Percentiles rank a stretch among this genome's conserved stretches.
phyloP scores from a whole-genome alignment of 2,888 invertebrate genomes.

The Uropetala carovei region DNA sequence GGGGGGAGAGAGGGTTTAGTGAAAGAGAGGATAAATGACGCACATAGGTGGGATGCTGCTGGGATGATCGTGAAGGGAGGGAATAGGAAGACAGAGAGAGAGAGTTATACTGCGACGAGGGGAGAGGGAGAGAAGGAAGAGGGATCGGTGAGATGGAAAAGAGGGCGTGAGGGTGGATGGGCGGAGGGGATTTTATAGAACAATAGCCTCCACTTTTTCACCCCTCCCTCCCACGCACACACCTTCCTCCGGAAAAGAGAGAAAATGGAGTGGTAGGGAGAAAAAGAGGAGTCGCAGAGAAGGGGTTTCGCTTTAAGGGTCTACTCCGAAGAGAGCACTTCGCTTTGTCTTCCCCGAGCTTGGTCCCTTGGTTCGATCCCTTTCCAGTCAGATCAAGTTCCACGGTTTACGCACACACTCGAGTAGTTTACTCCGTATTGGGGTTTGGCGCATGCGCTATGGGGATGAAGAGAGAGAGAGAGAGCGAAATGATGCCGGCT shows the following conservation, averaged over 20 bases:
- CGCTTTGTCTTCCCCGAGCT: background rate
- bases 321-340: conserved; percentile 7
- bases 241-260: background rate
- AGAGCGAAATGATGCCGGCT: background rate
- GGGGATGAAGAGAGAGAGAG: background rate
- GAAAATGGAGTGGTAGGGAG: background rate
- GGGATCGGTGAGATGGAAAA: conserved; percentile 6
- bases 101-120: conserved; percentile 2
- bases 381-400: conserved; percentile 16
- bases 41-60: conserved; percentile 29
- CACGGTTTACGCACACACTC: conserved; percentile 18
- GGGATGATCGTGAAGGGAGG: conserved; percentile 6
- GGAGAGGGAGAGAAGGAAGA: background rate
- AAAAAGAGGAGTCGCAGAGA: background rate
- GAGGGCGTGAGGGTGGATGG: background rate
- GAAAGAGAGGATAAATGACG: conserved; percentile 22
- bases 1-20: background rate
- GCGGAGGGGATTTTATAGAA: background rate
- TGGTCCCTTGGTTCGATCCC: conserved; percentile 25
- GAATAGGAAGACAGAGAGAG: background rate
- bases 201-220: conserved; percentile 5
- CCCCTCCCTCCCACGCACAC: background rate
- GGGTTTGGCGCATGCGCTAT: background rate
- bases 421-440: background rate
- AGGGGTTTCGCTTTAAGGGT: background rate